Evolutionary conservation across 2,113 vertebrate species (phyloP).

Genomic region (Oncorhynchus masou): DNA sequence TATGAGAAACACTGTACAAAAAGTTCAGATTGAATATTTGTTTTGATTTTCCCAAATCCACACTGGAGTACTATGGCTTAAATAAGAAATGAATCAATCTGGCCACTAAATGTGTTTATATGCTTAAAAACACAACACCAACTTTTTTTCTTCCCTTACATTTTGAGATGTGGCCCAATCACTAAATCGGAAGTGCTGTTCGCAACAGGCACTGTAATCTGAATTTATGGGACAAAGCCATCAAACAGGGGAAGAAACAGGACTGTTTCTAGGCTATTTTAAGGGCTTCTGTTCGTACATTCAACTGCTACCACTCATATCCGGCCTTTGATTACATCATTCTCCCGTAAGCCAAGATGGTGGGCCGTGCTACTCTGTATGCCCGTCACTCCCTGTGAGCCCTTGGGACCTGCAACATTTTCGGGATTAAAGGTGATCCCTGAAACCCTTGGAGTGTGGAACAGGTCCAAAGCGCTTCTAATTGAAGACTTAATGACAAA

Average conservation of each 20-base stretch:
- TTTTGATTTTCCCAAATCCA: slow-evolving; percentile 32
- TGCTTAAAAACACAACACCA: slow-evolving; percentile 11
- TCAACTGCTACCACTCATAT: neutral
- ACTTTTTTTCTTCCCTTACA: neutral
- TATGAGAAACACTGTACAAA: slow-evolving; percentile 66
- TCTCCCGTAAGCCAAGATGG: neutral
- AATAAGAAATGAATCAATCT: slow-evolving; percentile 42
- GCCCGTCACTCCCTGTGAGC: neutral
- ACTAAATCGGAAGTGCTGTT: neutral
- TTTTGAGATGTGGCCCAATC: slow-evolving; percentile 8
- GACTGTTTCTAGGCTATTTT: neutral
- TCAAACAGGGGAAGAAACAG: slow-evolving; percentile 6
- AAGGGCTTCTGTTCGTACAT: slow-evolving; percentile 14
- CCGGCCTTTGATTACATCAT: slow-evolving; percentile 9
- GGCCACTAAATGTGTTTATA: slow-evolving; percentile 25
- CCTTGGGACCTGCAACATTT: neutral
- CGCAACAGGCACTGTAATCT: neutral
- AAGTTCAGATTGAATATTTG: slow-evolving; percentile 26
- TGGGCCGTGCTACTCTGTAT: slow-evolving; percentile 1
- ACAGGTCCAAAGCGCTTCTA: slow-evolving; percentile 16
- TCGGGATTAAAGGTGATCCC: neutral
- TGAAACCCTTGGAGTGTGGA: neutral
- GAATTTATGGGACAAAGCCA: neutral
- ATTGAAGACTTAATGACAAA: slow-evolving; percentile 16
- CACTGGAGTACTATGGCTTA: slow-evolving; percentile 53